phyloP scores from a whole-genome alignment of 2,888 invertebrate genomes.

The Mythimna lalbum region DNA sequence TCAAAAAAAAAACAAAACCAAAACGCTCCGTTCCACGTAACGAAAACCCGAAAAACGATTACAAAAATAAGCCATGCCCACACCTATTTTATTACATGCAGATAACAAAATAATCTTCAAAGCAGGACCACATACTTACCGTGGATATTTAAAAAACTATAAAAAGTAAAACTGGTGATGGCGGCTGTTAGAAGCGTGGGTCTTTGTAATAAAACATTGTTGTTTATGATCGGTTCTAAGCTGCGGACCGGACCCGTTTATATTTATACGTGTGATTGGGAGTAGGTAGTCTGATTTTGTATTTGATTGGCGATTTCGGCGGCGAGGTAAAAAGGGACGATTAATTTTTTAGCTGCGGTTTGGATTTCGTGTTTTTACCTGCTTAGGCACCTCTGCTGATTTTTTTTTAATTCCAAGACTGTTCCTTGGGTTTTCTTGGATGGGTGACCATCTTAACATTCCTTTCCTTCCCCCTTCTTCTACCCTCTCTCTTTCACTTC shows the following conservation, averaged over 20 bases:
- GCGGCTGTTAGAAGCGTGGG: constrained; percentile 75
- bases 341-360: not conserved
- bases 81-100: constrained; percentile 83
- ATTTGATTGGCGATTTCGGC: constrained; percentile 49
- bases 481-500: no score
- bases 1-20: constrained; percentile 28
- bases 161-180: constrained; percentile 77
- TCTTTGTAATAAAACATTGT: constrained; percentile 83
- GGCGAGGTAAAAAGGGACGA: not conserved
- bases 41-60: constrained; percentile 58
- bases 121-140: constrained; percentile 70
- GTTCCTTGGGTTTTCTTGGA: no score
- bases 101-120: constrained; percentile 88
- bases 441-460: no score
- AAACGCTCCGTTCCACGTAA: constrained; percentile 62
- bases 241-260: constrained; percentile 35
- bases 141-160: constrained; percentile 87
- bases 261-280: constrained; percentile 53
- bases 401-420: no score
- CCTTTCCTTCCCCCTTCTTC: no score
- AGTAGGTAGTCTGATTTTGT: constrained; percentile 45
- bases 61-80: constrained; percentile 70
- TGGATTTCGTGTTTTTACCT: not conserved
- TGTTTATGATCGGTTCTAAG: constrained; percentile 78
- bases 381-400: not conserved